A percentile compares a stretch with the other conserved stretches of the same genome.
These are phyloP conservation scores for Bos taurus DNA, from an alignment of 2,113 vertebrate species.

Conservation along the genomic window ARS-UCD2.0 NC_037338.1:25434501-25435000, in stretches of 20 bases:
- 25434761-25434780: slow-evolving; percentile 34
- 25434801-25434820: neutral
- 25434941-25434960: neutral
- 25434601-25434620: fast-evolving
- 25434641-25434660: neutral
- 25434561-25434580: neutral
- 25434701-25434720: too few relatives aligned
- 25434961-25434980: neutral
- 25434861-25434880: neutral
- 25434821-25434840: neutral
- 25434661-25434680: neutral
- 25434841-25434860: neutral
- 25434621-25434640: too few relatives aligned
- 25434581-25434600: too few relatives aligned
- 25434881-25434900: neutral
- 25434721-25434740: neutral
- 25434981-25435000: neutral
- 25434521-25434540: neutral
- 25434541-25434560: neutral
- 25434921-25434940: neutral
- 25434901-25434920: neutral
- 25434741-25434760: neutral
- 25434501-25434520: neutral
- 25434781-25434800: neutral
- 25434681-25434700: neutral